These are phyloP conservation scores for Chrysopilus asiliformis DNA, from an alignment of 2,888 invertebrate species.

Conservation along the genomic window DNA sequence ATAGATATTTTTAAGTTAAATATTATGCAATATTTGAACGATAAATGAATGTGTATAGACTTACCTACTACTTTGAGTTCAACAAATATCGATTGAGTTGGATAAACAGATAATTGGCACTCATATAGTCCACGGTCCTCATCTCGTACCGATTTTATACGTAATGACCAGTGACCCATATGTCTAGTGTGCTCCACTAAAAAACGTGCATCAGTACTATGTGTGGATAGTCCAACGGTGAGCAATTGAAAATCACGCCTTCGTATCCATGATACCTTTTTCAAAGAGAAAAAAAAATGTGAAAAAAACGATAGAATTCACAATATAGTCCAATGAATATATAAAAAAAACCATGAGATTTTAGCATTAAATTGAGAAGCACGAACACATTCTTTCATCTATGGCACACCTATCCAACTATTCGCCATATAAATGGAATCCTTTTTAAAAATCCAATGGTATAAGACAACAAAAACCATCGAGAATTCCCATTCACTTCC, in stretches of 20 bases:
- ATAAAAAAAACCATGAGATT: no score
- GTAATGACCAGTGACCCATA: constrained; percentile 37
- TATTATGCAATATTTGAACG: not conserved
- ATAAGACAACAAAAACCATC: no score
- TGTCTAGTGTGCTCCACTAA: constrained; percentile 40
- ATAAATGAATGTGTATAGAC: constrained; percentile 13
- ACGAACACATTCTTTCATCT: no score
- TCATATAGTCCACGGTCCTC: constrained; percentile 33
- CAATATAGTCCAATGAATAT: no score
- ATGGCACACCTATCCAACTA: no score
- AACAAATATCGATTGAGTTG: constrained; percentile 41
- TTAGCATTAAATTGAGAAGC: no score
- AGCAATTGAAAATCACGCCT: constrained; percentile 44
- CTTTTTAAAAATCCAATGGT: no score
- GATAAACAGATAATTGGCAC: constrained; percentile 45
- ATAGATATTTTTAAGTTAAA: no score
- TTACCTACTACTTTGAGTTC: constrained; percentile 44
- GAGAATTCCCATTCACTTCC: no score
- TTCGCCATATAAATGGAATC: no score
- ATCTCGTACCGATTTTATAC: constrained; percentile 15
- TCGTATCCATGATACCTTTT: constrained; percentile 43
- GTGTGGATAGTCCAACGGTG: constrained; percentile 43
- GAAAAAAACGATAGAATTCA: no score
- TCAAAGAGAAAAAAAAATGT: constrained; percentile 4
- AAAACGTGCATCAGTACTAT: constrained; percentile 43